Evolutionary conservation across 2,888 invertebrate species (phyloP), one percentile per base, ranked within the genome.

Genomic region (Agonum fuliginosum): DNA sequence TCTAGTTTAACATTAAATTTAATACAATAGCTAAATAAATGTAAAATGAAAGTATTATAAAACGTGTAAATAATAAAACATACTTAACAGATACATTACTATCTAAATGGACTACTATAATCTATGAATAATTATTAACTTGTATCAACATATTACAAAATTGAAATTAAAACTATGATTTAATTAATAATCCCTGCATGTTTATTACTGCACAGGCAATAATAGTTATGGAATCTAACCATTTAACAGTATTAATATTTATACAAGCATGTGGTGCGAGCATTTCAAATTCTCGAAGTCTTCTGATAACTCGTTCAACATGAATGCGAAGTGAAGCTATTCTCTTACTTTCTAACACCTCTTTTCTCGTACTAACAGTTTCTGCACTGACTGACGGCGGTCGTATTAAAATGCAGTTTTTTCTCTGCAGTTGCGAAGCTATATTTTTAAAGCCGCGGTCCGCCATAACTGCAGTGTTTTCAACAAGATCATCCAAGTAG

Each of bases 391-490:
- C 79, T 76, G 78, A 78, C 12, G 80, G 78, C n/a, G 80, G 80
- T 27, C 80, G 20, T 14, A 79, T 62, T 20, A 79, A 71, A 17
- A 8, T 62, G 30, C 79, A 79, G 3, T 70, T 73, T 78, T 62
- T 72, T 17, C 8, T 24, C 34, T 77, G 22, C 22, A 79, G 46
- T 19, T 74, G 22, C 6, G 24, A 3, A 10, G 30, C 37, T 19
- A 78, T 51, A 71, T 78, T 74, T 78, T 79, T 80, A 75, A 80
- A 79, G 2, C 77, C 78, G 3, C 78, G 27, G 14, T 79, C 79
- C 14, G 79, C 79, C 78, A 78, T 78, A 3, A 79, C 70, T 1
- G n/a, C 12, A 27, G 22, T 27, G 4, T 70, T 73, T 14, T 67
- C 67, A 6, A 10, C 12, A 8, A 79, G 37, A 8, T 10, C 37